A percentile compares a stretch with the other conserved stretches of the same genome.
Conservation (phyloP, 2,888 invertebrate genomes). For the Eustalomyia histrio region DNA sequence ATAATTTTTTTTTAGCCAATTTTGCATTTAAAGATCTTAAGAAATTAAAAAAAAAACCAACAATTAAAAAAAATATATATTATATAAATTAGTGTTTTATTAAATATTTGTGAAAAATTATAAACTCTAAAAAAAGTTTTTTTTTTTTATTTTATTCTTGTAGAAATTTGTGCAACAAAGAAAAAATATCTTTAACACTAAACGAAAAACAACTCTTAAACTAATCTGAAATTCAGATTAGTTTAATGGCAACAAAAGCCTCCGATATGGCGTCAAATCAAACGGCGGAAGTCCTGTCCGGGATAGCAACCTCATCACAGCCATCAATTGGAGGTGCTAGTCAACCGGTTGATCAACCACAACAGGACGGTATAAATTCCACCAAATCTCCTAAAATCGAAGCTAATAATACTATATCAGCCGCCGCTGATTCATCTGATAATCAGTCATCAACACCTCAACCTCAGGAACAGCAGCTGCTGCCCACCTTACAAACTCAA, state of each 20-base stretch:
- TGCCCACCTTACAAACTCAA: conserved; percentile 79
- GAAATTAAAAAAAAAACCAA: too few relatives aligned
- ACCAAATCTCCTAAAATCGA: conserved; percentile 28
- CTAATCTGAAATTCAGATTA: conserved; percentile 67
- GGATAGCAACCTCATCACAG: conserved; percentile 43
- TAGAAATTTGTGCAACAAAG: conserved; percentile 18
- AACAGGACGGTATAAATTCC: conserved; percentile 40
- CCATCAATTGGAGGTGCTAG: conserved; percentile 45
- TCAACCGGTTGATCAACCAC: conserved; percentile 59
- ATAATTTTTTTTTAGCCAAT: too few relatives aligned
- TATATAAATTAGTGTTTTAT: too few relatives aligned
- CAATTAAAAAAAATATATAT: too few relatives aligned
- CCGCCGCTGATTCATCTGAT: conserved; percentile 89
- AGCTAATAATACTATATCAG: conserved; percentile 81
- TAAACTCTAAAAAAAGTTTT: conserved; percentile 46
- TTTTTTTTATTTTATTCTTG: conserved; percentile 36
- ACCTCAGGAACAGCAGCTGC: too few relatives aligned
- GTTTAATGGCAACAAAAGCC: conserved; percentile 75
- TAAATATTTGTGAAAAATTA: conserved; percentile 36
- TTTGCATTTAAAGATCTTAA: too few relatives aligned
- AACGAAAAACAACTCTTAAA: conserved; percentile 1
- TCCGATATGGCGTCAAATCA: conserved; percentile 78
- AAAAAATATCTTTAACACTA: conserved; percentile 40
- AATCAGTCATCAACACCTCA: conserved; percentile 79
- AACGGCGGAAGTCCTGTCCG: conserved; percentile 72